A percentile compares a stretch with the other conserved stretches of the same genome.
phyloP scores from a whole-genome alignment of 2,888 invertebrate species.

The Cactoblastis cactorum region DNA sequence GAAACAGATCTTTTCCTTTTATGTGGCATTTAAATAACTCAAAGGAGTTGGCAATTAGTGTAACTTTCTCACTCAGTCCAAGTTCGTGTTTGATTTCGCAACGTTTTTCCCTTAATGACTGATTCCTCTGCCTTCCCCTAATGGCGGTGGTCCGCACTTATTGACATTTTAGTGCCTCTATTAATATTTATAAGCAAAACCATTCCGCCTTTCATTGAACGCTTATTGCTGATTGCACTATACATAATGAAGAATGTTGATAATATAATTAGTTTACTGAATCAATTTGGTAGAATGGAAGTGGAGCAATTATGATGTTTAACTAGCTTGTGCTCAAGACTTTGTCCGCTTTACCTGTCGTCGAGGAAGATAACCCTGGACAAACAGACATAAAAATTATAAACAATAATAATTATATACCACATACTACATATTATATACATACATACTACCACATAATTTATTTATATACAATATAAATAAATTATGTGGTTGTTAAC shows the following conservation, averaged over 20 bases:
- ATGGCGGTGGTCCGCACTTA: slow-evolving; percentile 50
- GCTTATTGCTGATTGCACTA: slow-evolving; percentile 9
- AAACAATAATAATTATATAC: no score
- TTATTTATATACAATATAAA: no score
- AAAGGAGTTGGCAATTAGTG: slow-evolving; percentile 33
- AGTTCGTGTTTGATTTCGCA: slow-evolving; percentile 67
- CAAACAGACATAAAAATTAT: no score
- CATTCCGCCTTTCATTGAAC: slow-evolving; percentile 33
- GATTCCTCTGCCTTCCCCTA: slow-evolving; percentile 42
- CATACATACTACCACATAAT: no score
- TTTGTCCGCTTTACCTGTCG: no score
- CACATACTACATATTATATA: no score
- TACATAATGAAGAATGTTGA: slow-evolving; percentile 12
- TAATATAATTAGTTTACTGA: not conserved
- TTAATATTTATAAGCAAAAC: slow-evolving; percentile 50
- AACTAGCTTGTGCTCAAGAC: no score
- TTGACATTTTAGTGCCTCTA: slow-evolving; percentile 51
- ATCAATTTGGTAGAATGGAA: not conserved
- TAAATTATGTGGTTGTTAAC: no score
- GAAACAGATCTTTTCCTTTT: slow-evolving; percentile 21
- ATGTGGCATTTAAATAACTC: slow-evolving; percentile 43
- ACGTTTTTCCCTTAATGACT: slow-evolving; percentile 69
- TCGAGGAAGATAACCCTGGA: no score
- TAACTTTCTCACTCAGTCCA: slow-evolving; percentile 46
- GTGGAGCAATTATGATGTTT: not conserved